phyloP scores from a whole-genome alignment of 1,140 invertebrate species.

The Wasmannia auropunctata region DNA sequence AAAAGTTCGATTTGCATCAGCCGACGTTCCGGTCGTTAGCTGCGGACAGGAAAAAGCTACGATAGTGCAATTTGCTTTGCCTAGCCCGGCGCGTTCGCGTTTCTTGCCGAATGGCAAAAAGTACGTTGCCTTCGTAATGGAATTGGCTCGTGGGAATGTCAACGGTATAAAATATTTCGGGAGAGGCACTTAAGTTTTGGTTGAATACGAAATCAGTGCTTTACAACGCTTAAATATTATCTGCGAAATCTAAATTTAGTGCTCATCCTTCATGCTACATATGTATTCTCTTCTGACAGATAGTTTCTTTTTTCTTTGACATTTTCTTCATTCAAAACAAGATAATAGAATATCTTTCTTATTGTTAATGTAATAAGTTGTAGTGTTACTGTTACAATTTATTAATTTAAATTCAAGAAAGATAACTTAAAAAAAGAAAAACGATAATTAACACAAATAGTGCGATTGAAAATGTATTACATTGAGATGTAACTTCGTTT shows the following conservation, averaged over 20 bases:
- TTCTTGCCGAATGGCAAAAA: constrained; percentile 29
- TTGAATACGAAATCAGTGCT: constrained; percentile 11
- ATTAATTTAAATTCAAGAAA: background rate
- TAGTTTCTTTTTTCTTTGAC: background rate
- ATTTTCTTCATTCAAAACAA: background rate
- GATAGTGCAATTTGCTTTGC: constrained; percentile 46
- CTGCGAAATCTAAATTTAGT: background rate
- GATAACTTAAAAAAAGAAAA: background rate
- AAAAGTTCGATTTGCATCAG: constrained; percentile 48
- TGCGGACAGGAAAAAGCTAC: constrained; percentile 9
- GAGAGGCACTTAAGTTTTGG: background rate
- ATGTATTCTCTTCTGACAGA: background rate
- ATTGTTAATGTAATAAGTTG: background rate
- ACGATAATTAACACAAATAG: background rate
- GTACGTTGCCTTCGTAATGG: constrained; percentile 30
- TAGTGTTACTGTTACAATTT: background rate
- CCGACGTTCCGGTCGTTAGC: constrained; percentile 39
- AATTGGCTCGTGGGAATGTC: constrained; percentile 29
- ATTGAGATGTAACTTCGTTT: background rate
- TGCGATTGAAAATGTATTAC: background rate
- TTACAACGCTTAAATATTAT: background rate
- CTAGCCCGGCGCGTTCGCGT: background rate
- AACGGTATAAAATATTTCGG: constrained; percentile 37
- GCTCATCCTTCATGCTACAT: background rate
- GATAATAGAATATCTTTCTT: background rate